These are phyloP conservation scores for Stictonetta naevosa DNA, from an alignment of 2,113 vertebrate genomes.

Conservation along the genomic window DNA sequence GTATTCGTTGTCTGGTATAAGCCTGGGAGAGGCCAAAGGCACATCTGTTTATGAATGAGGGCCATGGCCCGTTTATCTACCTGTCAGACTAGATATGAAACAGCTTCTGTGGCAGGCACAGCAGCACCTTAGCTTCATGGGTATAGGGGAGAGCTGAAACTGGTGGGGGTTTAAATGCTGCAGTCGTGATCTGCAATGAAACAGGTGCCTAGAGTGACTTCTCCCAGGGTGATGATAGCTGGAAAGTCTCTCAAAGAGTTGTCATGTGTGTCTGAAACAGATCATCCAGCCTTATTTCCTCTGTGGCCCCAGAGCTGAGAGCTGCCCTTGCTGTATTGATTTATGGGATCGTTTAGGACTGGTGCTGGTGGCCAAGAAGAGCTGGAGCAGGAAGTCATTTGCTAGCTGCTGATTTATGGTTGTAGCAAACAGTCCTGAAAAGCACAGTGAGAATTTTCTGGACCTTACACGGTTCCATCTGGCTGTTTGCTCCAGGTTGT, in stretches of 20 bases:
- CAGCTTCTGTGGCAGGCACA: not conserved
- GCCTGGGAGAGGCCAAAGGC: not conserved
- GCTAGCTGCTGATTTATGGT: slow-evolving; percentile 42
- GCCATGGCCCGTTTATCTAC: not conserved
- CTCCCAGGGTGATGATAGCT: not conserved
- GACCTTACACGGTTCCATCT: not conserved
- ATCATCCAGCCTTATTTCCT: not conserved
- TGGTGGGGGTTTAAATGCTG: not conserved
- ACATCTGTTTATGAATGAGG: not conserved
- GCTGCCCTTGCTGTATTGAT: not conserved
- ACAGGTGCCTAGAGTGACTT: not conserved
- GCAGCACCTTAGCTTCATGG: not conserved
- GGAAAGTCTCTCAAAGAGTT: not conserved
- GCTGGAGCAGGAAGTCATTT: slow-evolving; percentile 15
- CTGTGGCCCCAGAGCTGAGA: not conserved
- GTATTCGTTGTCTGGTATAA: not conserved
- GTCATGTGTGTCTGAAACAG: not conserved
- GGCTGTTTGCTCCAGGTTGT: slow-evolving; percentile 6
- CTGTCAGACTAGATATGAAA: not conserved
- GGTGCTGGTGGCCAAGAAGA: not conserved
- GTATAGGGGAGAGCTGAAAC: not conserved
- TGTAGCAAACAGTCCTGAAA: slow-evolving; percentile 12
- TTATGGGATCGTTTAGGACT: not conserved
- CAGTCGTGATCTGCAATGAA: not conserved
- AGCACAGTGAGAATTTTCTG: slow-evolving; percentile 26